Evolutionary conservation across 2,888 invertebrate genomes (phyloP), one percentile per base, ranked within the genome.

Genomic region (Linnaemya vulpina): DNA sequence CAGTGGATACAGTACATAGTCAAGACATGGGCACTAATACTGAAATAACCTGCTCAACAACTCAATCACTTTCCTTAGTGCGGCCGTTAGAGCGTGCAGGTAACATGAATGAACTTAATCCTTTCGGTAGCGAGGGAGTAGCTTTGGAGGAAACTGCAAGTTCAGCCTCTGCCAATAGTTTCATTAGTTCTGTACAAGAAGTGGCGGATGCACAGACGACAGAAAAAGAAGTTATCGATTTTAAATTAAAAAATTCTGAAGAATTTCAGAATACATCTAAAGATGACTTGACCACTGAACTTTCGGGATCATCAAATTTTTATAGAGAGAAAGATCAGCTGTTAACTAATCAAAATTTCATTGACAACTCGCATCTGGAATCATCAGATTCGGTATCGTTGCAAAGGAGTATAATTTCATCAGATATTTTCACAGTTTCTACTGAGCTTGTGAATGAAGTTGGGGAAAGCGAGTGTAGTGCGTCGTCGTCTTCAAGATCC

Each of bases 11-110:
- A 20, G 11, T 10, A 55, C 15, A 30, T 0, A 53, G 13, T 2
- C 62, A 40, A 49, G 70, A 70, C 11, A 30, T 55, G 7, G 53
- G 11, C 3, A 62, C 43, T 0, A 81, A 75, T 58, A 68, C 74
- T 1, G 74, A 68, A 53, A 30, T 20, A 3, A 17, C 67, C 4
- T 40, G 17, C 15, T 40, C 46, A 62, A 4, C 55, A 11, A 9
- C 22, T 8, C 63, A 17, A 11, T 22, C 22, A 22, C 13, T 1
- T 2, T 13, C 46, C 11, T 4, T 22, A 4, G 49, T 17, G 25
- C 13, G 10, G 30, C 2, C 4, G 13, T 9, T 15, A 9, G 43
- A 63, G 22, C 17, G 17, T 10, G 17, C 17, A 0, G 63, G 53
- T 7, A 38, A 38, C 35, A 13, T 1, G 9, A 7, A 35, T 35